Conservation (phyloP, 2,797 vertebrate genomes). For the Myotis myotis region DNA sequence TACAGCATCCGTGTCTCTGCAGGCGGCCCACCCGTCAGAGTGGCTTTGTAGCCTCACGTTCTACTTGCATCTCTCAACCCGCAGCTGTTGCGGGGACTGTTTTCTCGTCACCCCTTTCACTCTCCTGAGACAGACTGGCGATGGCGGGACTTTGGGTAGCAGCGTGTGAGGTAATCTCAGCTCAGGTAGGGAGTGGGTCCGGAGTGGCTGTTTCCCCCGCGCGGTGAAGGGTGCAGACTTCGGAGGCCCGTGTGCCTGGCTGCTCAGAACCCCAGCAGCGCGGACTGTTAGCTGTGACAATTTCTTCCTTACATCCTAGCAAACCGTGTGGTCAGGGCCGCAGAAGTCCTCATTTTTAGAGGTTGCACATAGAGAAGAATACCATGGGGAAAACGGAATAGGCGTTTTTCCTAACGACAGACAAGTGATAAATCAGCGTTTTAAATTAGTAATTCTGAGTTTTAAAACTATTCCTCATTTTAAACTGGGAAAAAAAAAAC, state of each 20-base stretch:
- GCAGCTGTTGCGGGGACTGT: background rate
- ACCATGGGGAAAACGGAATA: background rate
- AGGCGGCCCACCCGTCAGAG: background rate
- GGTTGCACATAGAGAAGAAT: background rate
- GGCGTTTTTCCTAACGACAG: background rate
- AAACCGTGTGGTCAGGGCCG: background rate
- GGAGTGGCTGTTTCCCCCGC: background rate
- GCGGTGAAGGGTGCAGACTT: background rate
- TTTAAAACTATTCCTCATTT: constrained; percentile 1
- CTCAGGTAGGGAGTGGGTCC: background rate
- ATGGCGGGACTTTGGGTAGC: background rate
- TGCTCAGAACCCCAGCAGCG: background rate
- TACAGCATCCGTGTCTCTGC: fast-evolving
- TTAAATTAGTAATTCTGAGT: background rate
- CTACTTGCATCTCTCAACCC: background rate
- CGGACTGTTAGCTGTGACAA: background rate
- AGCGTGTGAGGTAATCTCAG: background rate
- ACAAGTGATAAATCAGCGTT: background rate
- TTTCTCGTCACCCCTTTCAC: background rate
- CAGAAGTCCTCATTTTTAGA: background rate
- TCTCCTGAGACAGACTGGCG: background rate
- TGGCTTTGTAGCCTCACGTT: background rate
- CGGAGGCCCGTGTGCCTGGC: background rate
- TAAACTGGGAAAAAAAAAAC: background rate
- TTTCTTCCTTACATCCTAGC: background rate